Percentiles rank a stretch among this genome's conserved stretches.
phyloP scores from a whole-genome alignment of 1,140 invertebrate species.

The Diuraphis noxia region DNA sequence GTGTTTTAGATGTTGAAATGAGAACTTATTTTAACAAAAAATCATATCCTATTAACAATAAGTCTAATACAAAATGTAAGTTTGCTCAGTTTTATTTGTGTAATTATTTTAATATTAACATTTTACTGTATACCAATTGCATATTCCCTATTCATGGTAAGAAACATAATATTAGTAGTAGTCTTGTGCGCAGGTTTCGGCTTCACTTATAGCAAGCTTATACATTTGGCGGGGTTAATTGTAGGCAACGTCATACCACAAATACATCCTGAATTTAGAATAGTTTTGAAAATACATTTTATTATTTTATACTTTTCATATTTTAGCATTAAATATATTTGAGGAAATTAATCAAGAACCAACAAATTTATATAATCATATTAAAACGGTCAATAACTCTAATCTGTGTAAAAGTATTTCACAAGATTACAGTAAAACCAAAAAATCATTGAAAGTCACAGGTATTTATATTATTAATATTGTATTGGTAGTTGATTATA shows the following conservation, averaged over 20 bases:
- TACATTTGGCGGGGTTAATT: not conserved
- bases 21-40: conserved; percentile 44
- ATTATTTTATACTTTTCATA: not conserved
- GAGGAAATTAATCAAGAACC: not conserved
- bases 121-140: not conserved
- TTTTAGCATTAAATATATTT: not conserved
- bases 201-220: not conserved
- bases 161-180: not conserved
- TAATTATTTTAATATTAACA: not conserved
- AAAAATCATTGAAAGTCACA: not conserved
- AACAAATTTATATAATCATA: not conserved
- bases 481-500: not conserved
- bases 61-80: not conserved
- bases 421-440: not conserved
- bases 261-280: not conserved
- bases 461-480: not conserved
- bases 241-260: no score
- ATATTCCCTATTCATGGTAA: not conserved
- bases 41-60: not conserved
- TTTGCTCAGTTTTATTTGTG: not conserved
- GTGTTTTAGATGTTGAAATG: conserved; percentile 16
- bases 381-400: not conserved
- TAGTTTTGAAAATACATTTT: not conserved
- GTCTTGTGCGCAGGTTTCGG: no score
- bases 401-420: not conserved